Base-by-base conservation (phyloP, 2,797 vertebrate genomes). In the Philypnodon macrostomus region DNA sequence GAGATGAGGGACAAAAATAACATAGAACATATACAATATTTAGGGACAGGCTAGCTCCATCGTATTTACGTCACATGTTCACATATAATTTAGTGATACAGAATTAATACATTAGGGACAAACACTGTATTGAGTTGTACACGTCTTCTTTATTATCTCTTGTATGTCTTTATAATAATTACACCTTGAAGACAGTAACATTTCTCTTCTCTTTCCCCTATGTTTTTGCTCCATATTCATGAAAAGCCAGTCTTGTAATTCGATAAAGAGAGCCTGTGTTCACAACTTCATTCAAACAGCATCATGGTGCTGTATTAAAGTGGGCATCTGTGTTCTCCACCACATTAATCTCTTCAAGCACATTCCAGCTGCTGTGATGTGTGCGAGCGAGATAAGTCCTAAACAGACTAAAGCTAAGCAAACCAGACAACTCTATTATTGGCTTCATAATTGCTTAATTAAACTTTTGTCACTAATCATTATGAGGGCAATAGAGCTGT, bases 391-490 rank as follows among this genome's bases (percentile, higher is more conserved):
- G 96, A 99, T 99, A 99, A 99, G 95, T 98, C 94, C 93, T 95
- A 93, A 92, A 91, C 95, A 93, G 94, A 90, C 94, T 92, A 93
- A 95, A 94, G 95, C 94, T 92, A 96, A 93, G 95, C 93, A 93
- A 95, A 95, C 92, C 94, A 98, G 97, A 99, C 97, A 98, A 95
- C 95, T 98, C 97, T 95, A 99, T 98, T 99, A 99, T 99, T 98
- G 97, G 93, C 94, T 97, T 98, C 95, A 98, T 99, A 99, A 99
- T 99, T 99, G 97, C 96, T 98, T 98, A 99, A 99, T 99, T 99
- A 99, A 99, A 98, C 96, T 98, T 99, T 99, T 98, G 97, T 98
- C 97, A 98, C 94, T 98, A 99, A 99, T 99, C 97, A 98, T 98
- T 99, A 97, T 94, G 94, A 95, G 95, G 96, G 94, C 94, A 96